These are phyloP conservation scores for Pteronotus mesoamericanus DNA, from an alignment of 2,797 vertebrate species.

Conservation along the genomic window DNA sequence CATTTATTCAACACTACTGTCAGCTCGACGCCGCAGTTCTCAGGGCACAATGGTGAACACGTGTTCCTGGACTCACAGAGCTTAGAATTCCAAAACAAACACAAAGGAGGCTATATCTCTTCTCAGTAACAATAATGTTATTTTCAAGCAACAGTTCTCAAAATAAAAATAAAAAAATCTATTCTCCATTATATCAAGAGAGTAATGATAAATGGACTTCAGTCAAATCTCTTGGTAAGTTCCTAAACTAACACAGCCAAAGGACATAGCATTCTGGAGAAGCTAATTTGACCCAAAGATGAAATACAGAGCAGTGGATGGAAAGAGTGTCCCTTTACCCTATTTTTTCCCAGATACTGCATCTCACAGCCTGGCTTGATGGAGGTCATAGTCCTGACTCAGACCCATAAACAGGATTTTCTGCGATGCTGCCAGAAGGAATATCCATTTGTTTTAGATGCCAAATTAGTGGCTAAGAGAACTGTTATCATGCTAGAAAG, in stretches of 20 bases:
- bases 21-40: neutral
- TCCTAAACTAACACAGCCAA: neutral
- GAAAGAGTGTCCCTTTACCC: neutral
- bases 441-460: neutral
- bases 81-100: neutral
- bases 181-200: neutral
- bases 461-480: neutral
- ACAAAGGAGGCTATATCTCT: neutral
- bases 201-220: neutral
- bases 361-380: neutral
- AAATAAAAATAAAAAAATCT: constrained; percentile 12
- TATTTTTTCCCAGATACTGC: neutral
- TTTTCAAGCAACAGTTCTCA: neutral
- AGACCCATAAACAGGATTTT: neutral
- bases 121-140: neutral
- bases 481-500: neutral
- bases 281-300: neutral
- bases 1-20: neutral
- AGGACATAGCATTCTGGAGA: neutral
- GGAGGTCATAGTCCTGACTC: neutral
- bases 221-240: neutral
- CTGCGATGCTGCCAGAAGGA: neutral
- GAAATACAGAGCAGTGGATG: neutral
- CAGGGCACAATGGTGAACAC: neutral
- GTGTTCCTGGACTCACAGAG: neutral